A percentile compares a stretch with the other conserved stretches of the same genome.
These are phyloP conservation scores for Chaetorhynchus papuensis DNA, from an alignment of 2,113 vertebrate genomes.

Conservation along the genomic window DNA sequence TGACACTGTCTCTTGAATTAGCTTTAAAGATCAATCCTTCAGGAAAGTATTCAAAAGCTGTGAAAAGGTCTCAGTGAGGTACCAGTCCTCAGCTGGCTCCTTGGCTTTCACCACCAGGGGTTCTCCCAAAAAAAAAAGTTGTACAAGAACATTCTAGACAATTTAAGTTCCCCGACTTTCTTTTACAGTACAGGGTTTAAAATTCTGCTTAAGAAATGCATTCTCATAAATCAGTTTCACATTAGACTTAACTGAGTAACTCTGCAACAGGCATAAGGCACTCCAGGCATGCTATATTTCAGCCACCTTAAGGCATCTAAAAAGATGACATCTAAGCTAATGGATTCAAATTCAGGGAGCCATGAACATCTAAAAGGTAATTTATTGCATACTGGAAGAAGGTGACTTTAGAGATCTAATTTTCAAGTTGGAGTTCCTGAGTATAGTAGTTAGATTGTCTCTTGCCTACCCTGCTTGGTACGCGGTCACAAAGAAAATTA, in stretches of 20 bases:
- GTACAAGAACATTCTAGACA: not conserved
- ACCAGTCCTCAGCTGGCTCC: not conserved
- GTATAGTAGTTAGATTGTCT: not conserved
- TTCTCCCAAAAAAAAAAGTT: not conserved
- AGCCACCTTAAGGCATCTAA: not conserved
- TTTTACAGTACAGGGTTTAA: not conserved
- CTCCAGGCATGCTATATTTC: not conserved
- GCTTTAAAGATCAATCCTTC: not conserved
- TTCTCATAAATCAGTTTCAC: not conserved
- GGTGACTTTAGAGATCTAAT: not conserved
- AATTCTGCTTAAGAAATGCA: not conserved
- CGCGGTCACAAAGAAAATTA: not conserved
- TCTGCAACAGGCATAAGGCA: not conserved
- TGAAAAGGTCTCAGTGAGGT: not conserved
- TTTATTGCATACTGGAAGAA: not conserved
- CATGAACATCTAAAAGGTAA: not conserved
- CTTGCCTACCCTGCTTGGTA: not conserved
- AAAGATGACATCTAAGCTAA: not conserved
- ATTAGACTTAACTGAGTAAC: not conserved
- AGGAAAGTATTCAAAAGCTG: not conserved
- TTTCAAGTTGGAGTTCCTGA: not conserved
- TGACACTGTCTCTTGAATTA: not conserved
- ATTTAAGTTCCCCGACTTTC: not conserved
- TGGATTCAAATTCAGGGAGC: not conserved
- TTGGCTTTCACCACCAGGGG: not conserved